These are phyloP conservation scores for Cariama cristata DNA, from an alignment of 2,113 vertebrate species.

Conservation along the genomic window DNA sequence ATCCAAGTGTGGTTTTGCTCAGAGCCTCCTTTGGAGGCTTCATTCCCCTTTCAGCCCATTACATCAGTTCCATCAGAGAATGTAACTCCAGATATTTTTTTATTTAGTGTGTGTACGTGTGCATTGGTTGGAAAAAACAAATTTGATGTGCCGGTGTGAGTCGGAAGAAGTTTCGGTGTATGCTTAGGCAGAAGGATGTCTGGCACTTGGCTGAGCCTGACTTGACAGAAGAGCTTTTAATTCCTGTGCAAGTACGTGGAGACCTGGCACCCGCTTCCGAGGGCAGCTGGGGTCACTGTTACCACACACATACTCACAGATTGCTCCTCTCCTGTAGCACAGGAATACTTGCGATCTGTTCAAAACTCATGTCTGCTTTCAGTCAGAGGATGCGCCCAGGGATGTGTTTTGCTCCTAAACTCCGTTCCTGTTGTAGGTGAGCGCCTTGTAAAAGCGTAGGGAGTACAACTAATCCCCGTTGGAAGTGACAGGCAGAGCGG, in stretches of 20 bases:
- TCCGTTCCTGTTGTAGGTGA: neutral
- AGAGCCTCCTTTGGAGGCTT: neutral
- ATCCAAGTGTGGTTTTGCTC: neutral
- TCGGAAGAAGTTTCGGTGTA: neutral
- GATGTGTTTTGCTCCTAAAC: neutral
- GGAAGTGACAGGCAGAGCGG: neutral
- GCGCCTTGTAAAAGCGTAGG: neutral
- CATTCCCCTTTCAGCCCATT: neutral
- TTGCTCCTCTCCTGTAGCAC: neutral
- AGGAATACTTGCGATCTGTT: neutral
- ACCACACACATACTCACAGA: neutral
- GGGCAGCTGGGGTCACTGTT: constrained; percentile 26
- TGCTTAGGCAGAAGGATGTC: neutral
- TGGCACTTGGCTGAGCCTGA: neutral
- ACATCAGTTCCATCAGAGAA: neutral
- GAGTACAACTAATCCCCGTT: neutral
- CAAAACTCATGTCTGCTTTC: neutral
- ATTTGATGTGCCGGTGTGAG: neutral
- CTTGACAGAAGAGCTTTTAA: neutral
- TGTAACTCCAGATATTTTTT: neutral
- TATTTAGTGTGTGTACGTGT: neutral
- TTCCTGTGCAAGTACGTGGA: neutral
- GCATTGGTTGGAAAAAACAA: neutral
- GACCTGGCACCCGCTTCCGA: neutral
- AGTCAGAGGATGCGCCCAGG: neutral